phyloP scores from a whole-genome alignment of 1,140 invertebrate genomes.

The Drosophila insularis region DNA sequence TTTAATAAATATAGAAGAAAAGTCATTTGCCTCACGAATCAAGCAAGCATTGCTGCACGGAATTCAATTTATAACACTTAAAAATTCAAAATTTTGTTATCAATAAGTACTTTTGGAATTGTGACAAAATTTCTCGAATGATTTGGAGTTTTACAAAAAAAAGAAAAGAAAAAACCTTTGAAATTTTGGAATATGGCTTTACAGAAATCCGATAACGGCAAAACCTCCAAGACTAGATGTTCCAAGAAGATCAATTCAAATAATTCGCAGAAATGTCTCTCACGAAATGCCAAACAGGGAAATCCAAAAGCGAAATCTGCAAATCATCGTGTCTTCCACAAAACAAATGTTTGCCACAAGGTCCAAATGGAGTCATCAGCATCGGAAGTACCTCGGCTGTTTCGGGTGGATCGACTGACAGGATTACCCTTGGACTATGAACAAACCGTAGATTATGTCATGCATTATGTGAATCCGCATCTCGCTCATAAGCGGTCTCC shows the following conservation, averaged over 20 bases:
- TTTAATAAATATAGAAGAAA: too few species aligned
- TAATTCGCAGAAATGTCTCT: not conserved
- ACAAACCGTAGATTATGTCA: constrained; percentile 48
- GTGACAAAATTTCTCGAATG: too few species aligned
- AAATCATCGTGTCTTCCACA: constrained; percentile 33
- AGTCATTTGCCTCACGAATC: too few species aligned
- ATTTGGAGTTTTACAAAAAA: too few species aligned
- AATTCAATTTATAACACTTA: too few species aligned
- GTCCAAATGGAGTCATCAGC: constrained; percentile 11
- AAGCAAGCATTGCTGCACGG: too few species aligned
- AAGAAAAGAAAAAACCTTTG: too few species aligned
- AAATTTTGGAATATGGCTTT: too few species aligned
- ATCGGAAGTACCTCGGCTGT: constrained; percentile 34
- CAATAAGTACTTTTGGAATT: too few species aligned
- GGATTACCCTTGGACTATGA: constrained; percentile 64
- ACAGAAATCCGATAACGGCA: not conserved
- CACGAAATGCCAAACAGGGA: not conserved
- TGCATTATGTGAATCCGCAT: constrained; percentile 61
- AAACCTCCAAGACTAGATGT: not conserved
- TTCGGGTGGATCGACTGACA: constrained; percentile 45
- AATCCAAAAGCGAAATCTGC: not conserved
- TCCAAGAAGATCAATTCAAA: constrained; percentile 21
- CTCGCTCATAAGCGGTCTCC: not conserved
- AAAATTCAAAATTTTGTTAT: too few species aligned
- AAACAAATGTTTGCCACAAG: constrained; percentile 32